Evolutionary conservation across 2,113 vertebrate genomes (phyloP).

Genomic region (Cromileptes altivelis): DNA sequence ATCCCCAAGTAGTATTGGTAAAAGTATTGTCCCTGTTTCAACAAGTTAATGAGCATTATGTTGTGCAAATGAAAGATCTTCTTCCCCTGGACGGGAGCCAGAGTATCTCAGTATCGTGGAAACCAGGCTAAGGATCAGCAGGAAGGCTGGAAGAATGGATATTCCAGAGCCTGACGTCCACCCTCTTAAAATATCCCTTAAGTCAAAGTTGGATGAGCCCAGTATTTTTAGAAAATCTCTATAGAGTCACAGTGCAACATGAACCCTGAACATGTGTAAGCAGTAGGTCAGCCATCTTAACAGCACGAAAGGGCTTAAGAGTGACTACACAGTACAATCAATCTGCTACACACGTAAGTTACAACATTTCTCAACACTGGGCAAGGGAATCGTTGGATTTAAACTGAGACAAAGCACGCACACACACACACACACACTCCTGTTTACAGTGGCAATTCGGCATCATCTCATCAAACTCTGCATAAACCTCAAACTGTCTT

Average conservation of each 20-base stretch:
- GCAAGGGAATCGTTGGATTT: slow-evolving; percentile 23
- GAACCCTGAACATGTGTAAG: slow-evolving; percentile 71
- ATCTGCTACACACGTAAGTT: slow-evolving; percentile 33
- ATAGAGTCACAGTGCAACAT: slow-evolving; percentile 73
- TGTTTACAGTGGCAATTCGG: slow-evolving; percentile 22
- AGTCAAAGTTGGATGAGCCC: slow-evolving; percentile 32
- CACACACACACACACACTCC: not conserved
- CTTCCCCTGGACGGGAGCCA: not conserved
- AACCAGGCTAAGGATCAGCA: not conserved
- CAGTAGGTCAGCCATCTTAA: slow-evolving; percentile 49
- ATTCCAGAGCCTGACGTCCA: not conserved
- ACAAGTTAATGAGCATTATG: not conserved
- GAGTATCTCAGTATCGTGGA: slow-evolving; percentile 13
- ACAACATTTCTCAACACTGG: slow-evolving; percentile 14
- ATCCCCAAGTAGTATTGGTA: not conserved
- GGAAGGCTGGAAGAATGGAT: slow-evolving; percentile 12
- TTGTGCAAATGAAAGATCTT: slow-evolving; percentile 16
- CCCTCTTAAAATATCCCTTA: slow-evolving; percentile 24
- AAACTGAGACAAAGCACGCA: slow-evolving; percentile 31
- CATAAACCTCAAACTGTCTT: slow-evolving; percentile 24
- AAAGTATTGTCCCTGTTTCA: not conserved
- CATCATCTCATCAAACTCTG: slow-evolving; percentile 22
- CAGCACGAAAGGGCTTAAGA: slow-evolving; percentile 47
- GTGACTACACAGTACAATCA: slow-evolving; percentile 66
- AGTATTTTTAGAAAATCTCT: slow-evolving; percentile 63